A percentile compares a stretch with the other conserved stretches of the same genome.
These are phyloP conservation scores for Telenomus remus DNA, from an alignment of 1,140 invertebrate genomes.

Conservation along the genomic window DNA sequence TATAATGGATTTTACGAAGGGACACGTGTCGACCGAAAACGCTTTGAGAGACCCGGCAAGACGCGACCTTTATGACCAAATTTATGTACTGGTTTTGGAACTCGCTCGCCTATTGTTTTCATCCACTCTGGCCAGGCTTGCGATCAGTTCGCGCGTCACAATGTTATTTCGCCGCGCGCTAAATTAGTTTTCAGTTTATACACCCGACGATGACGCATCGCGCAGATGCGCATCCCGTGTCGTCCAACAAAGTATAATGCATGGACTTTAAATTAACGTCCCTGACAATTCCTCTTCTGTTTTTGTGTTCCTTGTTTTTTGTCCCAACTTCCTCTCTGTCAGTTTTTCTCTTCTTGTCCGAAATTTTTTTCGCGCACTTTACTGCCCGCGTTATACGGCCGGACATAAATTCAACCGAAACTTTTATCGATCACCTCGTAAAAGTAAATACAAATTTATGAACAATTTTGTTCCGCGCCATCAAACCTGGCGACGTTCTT, in stretches of 20 bases:
- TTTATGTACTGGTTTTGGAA: constrained; percentile 47
- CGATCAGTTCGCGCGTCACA: constrained; percentile 35
- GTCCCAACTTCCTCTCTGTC: not conserved
- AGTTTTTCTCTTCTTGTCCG: not conserved
- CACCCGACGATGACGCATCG: constrained; percentile 22
- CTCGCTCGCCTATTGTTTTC: constrained; percentile 3
- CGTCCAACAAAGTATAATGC: constrained; percentile 22
- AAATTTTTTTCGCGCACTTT: too few species aligned
- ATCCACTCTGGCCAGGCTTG: not conserved
- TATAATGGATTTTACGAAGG: constrained; percentile 7
- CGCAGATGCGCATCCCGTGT: constrained; percentile 15
- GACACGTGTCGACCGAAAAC: constrained; percentile 24
- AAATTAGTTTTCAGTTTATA: constrained; percentile 45
- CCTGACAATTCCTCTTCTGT: not conserved
- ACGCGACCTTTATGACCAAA: constrained; percentile 37
- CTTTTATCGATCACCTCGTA: too few species aligned
- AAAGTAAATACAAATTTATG: too few species aligned
- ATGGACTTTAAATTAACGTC: constrained; percentile 19
- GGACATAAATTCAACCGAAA: too few species aligned
- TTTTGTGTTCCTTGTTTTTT: not conserved
- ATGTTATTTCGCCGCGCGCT: constrained; percentile 27
- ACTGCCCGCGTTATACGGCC: too few species aligned
- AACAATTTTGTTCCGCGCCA: too few species aligned
- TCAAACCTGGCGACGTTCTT: too few species aligned
- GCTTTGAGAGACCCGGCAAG: not conserved